Percentiles rank a stretch among this genome's conserved stretches.
phyloP scores from a whole-genome alignment of 2,888 invertebrate species.

The Ophioninae sp. region DNA sequence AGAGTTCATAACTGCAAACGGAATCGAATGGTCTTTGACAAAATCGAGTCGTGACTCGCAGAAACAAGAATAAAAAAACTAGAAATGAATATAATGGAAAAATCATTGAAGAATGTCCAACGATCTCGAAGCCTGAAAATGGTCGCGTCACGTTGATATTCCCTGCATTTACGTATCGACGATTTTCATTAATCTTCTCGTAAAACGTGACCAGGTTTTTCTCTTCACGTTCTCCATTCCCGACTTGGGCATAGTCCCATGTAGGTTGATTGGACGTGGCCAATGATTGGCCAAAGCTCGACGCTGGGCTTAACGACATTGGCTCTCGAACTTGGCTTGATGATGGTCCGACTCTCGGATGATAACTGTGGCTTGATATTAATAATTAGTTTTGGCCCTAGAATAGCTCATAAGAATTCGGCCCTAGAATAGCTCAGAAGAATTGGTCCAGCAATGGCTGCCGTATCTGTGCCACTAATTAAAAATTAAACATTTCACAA shows the following conservation, averaged over 20 bases:
- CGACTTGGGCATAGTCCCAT: background rate
- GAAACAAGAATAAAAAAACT: background rate
- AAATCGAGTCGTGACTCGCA: background rate
- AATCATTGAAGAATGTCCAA: background rate
- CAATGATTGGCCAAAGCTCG: too few species aligned
- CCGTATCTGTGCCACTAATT: too few species aligned
- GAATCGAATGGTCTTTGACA: background rate
- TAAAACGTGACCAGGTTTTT: background rate
- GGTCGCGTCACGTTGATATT: background rate
- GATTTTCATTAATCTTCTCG: background rate
- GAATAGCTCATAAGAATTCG: too few species aligned
- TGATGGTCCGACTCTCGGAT: too few species aligned
- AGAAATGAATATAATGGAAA: background rate
- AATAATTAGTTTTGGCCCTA: too few species aligned
- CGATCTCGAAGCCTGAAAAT: background rate
- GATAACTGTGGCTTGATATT: too few species aligned
- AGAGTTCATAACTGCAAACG: background rate
- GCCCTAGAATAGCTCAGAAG: too few species aligned
- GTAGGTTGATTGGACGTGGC: too few species aligned
- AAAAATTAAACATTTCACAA: too few species aligned
- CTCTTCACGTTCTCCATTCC: background rate
- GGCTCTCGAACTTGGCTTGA: too few species aligned
- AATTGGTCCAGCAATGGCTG: too few species aligned
- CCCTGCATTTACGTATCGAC: background rate
- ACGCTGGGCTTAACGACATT: too few species aligned